Evolutionary conservation across 2,888 invertebrate species (phyloP), one percentile per base, ranked within the genome.

Genomic region (Aethes cnicana): DNA sequence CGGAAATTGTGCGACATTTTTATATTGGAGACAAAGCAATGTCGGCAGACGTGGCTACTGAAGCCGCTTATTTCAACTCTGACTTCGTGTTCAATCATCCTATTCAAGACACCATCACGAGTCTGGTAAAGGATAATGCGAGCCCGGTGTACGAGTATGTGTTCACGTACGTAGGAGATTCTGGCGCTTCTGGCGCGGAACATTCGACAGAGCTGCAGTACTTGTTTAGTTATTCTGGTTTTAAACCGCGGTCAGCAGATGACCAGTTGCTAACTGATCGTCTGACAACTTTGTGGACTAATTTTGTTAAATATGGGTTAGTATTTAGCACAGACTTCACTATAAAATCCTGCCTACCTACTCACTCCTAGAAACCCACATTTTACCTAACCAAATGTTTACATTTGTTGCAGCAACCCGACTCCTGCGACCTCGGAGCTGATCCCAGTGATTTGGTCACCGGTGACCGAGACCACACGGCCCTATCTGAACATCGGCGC

Each of bases 271-370:
- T 85, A 17, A 61, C 64, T 4, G 74, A 84, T 30, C 75, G 79
- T 8, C 69, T 87, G 11, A 74, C 78, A 9, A 73, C 72, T 11
- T 59, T 88, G 48, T 88, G 88, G 88, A 58, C 80, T 0, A 87
- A 88, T 59, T 88, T 88, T 46, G 72, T 88, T 2, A 88, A 87
- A 73, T 76, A 72, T 56, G 88, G 86, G 88, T 88, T 69, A 72
- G 74, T 64, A 7, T 36, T 42, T 17, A 2, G 11, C 3, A 30
- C 5, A 12, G 32, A 17, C 26, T 12, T 18, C 23, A 20, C 25
- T 2, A 21, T 11, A 39, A 37, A 30, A 49, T 26, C 6, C 37
- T 25, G 25, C 11, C 48, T 41, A 30, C 9, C 14, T 23, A 26
- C 4, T n/a, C n/a, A n/a, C n/a, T n/a, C n/a, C n/a, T n/a, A n/a